A percentile compares a stretch with the other conserved stretches of the same genome.
These are phyloP conservation scores for Halcyon badia DNA, from an alignment of 2,797 vertebrate genomes.

Conservation along the genomic window DNA sequence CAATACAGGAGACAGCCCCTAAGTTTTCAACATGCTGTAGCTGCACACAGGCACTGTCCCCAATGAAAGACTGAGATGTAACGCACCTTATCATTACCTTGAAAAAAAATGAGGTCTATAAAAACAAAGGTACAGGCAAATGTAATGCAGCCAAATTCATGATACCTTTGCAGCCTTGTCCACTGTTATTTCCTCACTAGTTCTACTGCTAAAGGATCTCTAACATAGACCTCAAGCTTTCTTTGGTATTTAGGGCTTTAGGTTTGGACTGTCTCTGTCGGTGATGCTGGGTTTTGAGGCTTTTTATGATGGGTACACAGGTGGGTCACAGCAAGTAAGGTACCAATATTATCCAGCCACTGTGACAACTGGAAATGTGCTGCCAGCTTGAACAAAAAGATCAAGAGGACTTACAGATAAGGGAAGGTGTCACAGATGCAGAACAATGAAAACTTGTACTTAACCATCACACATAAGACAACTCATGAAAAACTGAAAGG, in stretches of 20 bases:
- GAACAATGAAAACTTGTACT: not conserved
- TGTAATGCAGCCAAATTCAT: not conserved
- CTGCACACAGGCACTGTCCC: not conserved
- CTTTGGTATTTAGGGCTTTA: not conserved
- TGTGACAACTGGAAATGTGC: not conserved
- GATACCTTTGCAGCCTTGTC: not conserved
- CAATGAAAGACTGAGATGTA: not conserved
- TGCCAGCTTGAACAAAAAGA: not conserved
- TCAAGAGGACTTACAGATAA: not conserved
- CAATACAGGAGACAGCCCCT: rapidly evolving
- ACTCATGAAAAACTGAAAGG: not conserved
- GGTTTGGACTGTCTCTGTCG: not conserved
- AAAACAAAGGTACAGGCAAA: not conserved
- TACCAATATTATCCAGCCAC: not conserved
- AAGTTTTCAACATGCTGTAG: not conserved
- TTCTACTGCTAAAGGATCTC: not conserved
- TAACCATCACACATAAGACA: not conserved
- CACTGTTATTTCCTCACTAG: not conserved
- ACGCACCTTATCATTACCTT: not conserved
- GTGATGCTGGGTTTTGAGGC: rapidly evolving
- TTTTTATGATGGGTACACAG: not conserved
- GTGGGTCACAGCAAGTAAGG: not conserved
- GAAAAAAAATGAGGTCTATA: not conserved
- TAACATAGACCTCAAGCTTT: not conserved
- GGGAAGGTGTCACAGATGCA: not conserved